Evolutionary conservation across 2,888 invertebrate species (phyloP), one percentile per base, ranked within the genome.

Genomic region (Chrysodeixis includens): DNA sequence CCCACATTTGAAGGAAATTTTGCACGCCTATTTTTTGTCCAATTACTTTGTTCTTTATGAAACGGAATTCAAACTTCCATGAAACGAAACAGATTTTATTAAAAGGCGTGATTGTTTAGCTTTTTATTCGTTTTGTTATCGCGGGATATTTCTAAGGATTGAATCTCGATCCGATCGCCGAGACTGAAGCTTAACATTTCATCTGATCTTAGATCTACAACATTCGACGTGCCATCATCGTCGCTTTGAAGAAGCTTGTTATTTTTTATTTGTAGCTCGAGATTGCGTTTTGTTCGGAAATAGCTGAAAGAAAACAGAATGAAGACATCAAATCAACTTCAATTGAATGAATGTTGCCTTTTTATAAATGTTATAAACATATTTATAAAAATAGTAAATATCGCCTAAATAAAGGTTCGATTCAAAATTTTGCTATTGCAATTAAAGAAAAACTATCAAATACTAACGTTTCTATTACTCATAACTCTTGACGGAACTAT

Each of bases 201-300:
- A 49, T 49, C 46, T 49, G 46, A 49, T 49, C 46, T 49, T 9
- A 49, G 20, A 49, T 49, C 46, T 49, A 49, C 18, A 49, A 49
- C 46, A 49, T 10, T 49, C 20, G 20, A 49, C 18, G 10, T 20
- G 10, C 18, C 46, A 49, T 49, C 20, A 49, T 49, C 20, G 18
- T 20, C 46, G 2, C 46, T 49, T 49, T 49, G 20, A 49, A 49
- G 46, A 12, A 49, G 46, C 46, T 49, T 49, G 18, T 20, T 49
- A 49, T 18, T 40, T 40, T 40, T 40, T 49, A 18, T 46, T 46
- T 46, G 46, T 49, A 49, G 46, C 20, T 49, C 10, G 20, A 49
- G 20, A 49, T 49, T 49, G 46, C 46, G 18, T 49, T 49, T 49
- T 20, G 46, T 18, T 49, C 46, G 20, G 46, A 49, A 49, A 49